These are phyloP conservation scores for Sarcophaga bullata DNA, from an alignment of 1,140 invertebrate genomes.

Conservation along the genomic window DNA sequence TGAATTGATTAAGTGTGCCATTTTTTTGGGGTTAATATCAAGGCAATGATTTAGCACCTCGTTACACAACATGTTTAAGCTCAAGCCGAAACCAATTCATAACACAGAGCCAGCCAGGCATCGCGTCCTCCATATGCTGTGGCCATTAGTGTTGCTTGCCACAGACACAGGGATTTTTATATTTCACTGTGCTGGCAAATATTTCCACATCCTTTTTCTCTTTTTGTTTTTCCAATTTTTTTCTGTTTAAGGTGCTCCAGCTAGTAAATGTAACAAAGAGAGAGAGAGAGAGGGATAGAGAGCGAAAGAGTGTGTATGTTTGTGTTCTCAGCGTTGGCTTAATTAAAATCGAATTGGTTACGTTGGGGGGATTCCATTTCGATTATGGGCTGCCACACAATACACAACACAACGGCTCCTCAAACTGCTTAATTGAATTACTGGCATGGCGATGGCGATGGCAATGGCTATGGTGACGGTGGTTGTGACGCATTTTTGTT, in stretches of 20 bases:
- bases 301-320: neutral
- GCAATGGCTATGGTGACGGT: too few species aligned
- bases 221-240: neutral
- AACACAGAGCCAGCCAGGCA: neutral
- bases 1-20: constrained; percentile 65
- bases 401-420: too few species aligned
- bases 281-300: neutral
- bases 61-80: constrained; percentile 49
- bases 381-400: neutral
- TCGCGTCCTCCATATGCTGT: neutral
- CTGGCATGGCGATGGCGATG: neutral
- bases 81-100: constrained; percentile 1
- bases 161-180: constrained; percentile 21
- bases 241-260: neutral
- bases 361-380: constrained; percentile 30
- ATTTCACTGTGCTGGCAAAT: neutral
- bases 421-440: constrained; percentile 36
- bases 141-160: neutral
- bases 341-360: constrained; percentile 38
- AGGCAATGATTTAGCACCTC: constrained; percentile 65
- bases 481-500: neutral
- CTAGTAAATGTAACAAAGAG: too few species aligned
- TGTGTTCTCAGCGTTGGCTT: constrained; percentile 9
- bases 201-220: neutral
- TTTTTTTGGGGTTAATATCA: constrained; percentile 65